These are phyloP conservation scores for Threskiornis aethiopicus DNA, from an alignment of 2,797 vertebrate genomes.

Conservation along the genomic window DNA sequence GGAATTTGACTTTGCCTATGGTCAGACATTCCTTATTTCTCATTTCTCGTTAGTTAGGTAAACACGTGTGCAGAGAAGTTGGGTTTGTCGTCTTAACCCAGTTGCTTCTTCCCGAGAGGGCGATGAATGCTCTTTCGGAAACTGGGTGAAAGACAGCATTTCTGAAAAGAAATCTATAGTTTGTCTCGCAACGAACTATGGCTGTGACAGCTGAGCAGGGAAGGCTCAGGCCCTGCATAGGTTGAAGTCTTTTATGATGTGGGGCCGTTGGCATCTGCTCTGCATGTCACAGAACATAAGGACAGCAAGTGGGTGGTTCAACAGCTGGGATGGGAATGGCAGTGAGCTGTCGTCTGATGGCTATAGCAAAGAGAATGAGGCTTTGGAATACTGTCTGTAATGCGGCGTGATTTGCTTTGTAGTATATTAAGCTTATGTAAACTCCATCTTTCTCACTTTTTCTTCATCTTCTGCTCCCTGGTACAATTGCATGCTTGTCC, in stretches of 20 bases:
- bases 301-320: conserved; percentile 33
- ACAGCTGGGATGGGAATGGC: conserved; percentile 59
- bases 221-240: conserved; percentile 7
- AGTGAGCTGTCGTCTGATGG: background rate
- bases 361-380: background rate
- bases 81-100: background rate
- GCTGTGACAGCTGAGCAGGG: conserved; percentile 63
- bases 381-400: conserved; percentile 9
- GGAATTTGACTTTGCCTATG: conserved; percentile 49
- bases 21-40: conserved; percentile 46
- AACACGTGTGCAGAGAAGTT: background rate
- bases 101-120: background rate
- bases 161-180: background rate
- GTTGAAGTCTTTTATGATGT: conserved; percentile 29
- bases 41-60: conserved; percentile 47
- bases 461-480: background rate
- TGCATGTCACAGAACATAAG: conserved; percentile 61
- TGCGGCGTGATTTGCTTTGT: background rate
- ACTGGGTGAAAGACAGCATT: background rate
- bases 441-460: background rate
- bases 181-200: background rate
- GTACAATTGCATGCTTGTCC: background rate
- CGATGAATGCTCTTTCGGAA: background rate
- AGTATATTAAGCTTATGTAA: background rate
- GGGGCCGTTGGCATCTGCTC: conserved; percentile 57